phyloP scores from a whole-genome alignment of 2,113 vertebrate species.

The Morone chrysops region DNA sequence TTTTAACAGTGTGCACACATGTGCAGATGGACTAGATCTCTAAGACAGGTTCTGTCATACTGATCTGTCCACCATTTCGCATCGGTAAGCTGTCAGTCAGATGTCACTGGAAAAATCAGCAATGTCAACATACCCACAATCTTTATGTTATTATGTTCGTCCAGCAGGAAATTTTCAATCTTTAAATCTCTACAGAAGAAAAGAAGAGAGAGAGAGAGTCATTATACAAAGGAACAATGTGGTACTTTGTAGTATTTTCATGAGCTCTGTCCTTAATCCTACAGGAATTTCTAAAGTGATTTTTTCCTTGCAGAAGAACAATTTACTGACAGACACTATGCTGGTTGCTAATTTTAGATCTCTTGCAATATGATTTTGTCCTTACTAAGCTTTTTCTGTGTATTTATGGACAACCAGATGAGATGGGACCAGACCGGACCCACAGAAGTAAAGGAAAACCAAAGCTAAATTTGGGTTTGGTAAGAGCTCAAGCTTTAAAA shows the following conservation, averaged over 20 bases:
- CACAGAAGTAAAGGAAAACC: constrained; percentile 39
- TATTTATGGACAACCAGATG: constrained; percentile 50
- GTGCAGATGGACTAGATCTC: neutral
- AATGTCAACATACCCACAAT: constrained; percentile 84
- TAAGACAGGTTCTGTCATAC: neutral
- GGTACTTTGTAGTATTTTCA: constrained; percentile 18
- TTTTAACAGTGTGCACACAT: constrained; percentile 1
- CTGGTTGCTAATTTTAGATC: constrained; percentile 28
- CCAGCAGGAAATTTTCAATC: constrained; percentile 91
- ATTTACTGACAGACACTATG: constrained; percentile 30
- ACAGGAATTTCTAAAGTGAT: constrained; percentile 6
- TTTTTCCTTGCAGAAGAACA: neutral
- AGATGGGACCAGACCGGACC: constrained; percentile 38
- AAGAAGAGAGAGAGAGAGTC: constrained; percentile 9
- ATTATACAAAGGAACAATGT: neutral
- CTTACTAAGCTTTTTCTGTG: constrained; percentile 8
- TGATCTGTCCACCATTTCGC: neutral
- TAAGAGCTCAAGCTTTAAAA: constrained; percentile 30
- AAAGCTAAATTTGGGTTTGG: constrained; percentile 50
- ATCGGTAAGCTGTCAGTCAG: neutral
- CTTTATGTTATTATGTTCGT: constrained; percentile 91
- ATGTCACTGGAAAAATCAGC: neutral
- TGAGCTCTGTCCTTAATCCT: constrained; percentile 10
- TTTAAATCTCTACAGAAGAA: constrained; percentile 86
- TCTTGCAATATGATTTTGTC: constrained; percentile 5